Evolutionary conservation across 2,888 invertebrate species (phyloP), one percentile per base, ranked within the genome.

Genomic region (Rhaphigaster nebulosa): DNA sequence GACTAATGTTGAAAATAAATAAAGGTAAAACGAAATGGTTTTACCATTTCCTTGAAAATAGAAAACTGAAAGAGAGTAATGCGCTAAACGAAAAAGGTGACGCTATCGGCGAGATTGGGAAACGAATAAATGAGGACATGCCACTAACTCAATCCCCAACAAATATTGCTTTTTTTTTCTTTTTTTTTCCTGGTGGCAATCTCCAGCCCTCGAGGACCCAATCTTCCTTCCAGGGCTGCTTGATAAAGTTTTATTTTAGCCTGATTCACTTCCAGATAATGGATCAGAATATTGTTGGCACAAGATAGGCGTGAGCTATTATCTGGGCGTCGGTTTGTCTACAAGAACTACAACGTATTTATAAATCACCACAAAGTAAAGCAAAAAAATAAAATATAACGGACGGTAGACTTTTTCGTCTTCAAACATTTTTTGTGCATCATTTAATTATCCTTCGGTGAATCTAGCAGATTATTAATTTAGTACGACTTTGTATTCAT

Each of bases 91-190:
- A 13, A 8, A 38, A 38, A 34, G 70, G 34, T 38, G 65, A 65
- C 65, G 65, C 65, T 65, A 65, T 65, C 65, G 29, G 18, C 6
- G 70, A 76, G 65, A 76, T 76, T 76, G 70, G 23, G 34, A 76
- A 76, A 76, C 12, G 70, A 76, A 76, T 76, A 76, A 76, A 76
- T 76, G 70, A 76, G 20, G 34, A 76, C 70, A 20, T 38, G 70
- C 23, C 65, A 18, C 70, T 76, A 76, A 76, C 70, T 76, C 70
- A 76, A 76, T 76, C 70, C 70, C 70, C 34, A 76, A 76, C 70
- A 76, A 76, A 76, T 76, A 76, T 76, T 76, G 70, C 34, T 38
- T 76, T 23, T 38, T 65, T 60, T 60, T 60, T 60, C 60, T 8
- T 56, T 56, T n/a, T n/a, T 60, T 65, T 65, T 34, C 5, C 70